Conservation (phyloP, 1,140 invertebrate genomes). For the Panulirus ornatus region DNA sequence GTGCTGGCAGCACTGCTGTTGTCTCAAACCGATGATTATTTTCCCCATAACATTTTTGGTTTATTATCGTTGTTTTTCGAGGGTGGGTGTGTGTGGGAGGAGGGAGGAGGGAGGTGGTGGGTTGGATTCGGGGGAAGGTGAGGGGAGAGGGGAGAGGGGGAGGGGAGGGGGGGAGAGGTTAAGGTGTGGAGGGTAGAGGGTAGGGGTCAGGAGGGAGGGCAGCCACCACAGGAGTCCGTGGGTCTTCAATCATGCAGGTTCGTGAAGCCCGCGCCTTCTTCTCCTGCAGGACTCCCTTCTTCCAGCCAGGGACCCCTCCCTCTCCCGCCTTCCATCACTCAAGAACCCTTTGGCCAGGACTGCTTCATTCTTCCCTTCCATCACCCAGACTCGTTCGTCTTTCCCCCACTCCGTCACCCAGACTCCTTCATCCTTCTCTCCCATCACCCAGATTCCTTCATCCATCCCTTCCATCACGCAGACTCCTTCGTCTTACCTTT, state of each 20-base stretch:
- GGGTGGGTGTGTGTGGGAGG: neutral
- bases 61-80: neutral
- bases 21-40: no score
- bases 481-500: neutral
- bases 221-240: neutral
- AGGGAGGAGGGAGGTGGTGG: slow-evolving; percentile 4
- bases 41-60: no score
- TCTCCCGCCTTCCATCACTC: neutral
- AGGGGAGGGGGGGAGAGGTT: neutral
- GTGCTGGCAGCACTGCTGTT: no score
- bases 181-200: neutral
- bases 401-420: no score
- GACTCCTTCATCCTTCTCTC: no score
- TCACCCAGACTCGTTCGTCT: neutral
- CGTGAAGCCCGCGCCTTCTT: neutral
- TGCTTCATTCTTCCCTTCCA: neutral
- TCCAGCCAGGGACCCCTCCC: neutral
- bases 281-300: neutral
- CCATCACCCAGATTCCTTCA: neutral
- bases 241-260: slow-evolving; percentile 26
- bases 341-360: neutral
- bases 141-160: neutral
- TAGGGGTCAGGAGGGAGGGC: neutral
- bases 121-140: neutral
- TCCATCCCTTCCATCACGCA: neutral